A percentile compares a stretch with the other conserved stretches of the same genome.
Conservation (phyloP, 2,113 vertebrate genomes). For the Anguilla rostrata region DNA sequence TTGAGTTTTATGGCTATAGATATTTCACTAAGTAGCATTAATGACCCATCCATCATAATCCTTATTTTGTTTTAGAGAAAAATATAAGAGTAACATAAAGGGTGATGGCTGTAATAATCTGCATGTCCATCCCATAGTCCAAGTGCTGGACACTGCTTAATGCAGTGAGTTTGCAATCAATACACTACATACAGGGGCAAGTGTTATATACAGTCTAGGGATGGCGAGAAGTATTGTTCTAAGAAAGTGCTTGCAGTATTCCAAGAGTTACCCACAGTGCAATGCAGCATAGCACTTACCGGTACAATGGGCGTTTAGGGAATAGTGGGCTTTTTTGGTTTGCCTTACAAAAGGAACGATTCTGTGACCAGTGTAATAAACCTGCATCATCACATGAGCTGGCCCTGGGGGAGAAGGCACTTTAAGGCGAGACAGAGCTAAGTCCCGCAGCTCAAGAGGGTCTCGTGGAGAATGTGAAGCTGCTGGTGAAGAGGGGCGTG, state of each 20-base stretch:
- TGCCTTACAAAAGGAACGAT: not conserved
- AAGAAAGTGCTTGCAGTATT: not conserved
- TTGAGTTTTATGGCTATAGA: too few relatives aligned
- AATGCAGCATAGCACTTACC: not conserved
- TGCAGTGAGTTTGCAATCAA: conserved; percentile 58
- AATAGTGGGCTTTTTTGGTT: not conserved
- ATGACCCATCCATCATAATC: too few relatives aligned
- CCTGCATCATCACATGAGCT: conserved; percentile 66
- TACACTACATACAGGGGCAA: not conserved
- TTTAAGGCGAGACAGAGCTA: conserved; percentile 75
- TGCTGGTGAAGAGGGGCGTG: conserved; percentile 71
- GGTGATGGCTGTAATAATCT: conserved; percentile 37
- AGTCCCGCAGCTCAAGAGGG: conserved; percentile 75
- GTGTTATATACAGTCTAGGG: not conserved
- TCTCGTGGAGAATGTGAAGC: conserved; percentile 68
- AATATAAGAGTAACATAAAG: not conserved
- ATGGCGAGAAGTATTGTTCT: not conserved
- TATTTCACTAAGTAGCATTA: too few relatives aligned
- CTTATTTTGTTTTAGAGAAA: not conserved
- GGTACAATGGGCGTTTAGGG: not conserved
- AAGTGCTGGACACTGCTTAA: conserved; percentile 76
- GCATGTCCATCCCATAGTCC: conserved; percentile 63
- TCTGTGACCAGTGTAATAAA: not conserved
- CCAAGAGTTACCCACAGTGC: not conserved
- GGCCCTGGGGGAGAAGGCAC: conserved; percentile 75